Conservation (phyloP, 2,797 vertebrate genomes). For the Halcyon smyrnensis region DNA sequence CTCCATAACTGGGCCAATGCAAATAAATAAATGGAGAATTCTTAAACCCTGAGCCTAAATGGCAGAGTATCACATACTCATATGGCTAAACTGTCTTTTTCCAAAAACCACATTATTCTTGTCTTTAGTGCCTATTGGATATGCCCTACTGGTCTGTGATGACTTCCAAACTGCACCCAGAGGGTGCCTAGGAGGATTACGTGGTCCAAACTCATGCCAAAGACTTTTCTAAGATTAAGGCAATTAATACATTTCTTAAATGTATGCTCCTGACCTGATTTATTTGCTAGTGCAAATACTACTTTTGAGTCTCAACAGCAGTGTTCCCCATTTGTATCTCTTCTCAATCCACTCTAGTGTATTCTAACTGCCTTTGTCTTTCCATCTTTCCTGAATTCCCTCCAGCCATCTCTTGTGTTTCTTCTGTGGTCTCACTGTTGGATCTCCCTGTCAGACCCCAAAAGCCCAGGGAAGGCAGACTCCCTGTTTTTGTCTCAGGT, state of each 20-base stretch:
- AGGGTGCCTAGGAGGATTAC: background rate
- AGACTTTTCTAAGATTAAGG: background rate
- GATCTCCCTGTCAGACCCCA: background rate
- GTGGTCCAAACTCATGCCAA: background rate
- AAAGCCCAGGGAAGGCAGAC: background rate
- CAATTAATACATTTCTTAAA: background rate
- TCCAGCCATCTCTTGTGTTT: background rate
- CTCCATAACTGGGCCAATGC: background rate
- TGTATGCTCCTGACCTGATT: background rate
- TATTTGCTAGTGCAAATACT: background rate
- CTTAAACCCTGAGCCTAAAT: background rate
- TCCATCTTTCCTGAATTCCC: background rate
- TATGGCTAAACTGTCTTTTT: background rate
- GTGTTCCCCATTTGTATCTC: background rate
- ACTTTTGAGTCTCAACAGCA: background rate
- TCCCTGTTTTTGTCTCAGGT: background rate
- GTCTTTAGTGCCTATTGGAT: background rate
- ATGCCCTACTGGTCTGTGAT: background rate
- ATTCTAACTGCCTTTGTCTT: background rate
- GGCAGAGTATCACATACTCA: background rate
- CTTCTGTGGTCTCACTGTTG: background rate
- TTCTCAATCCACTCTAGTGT: background rate
- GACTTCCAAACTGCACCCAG: background rate
- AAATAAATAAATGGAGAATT: background rate
- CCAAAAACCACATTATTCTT: background rate